phyloP scores from a whole-genome alignment of 2,113 vertebrate genomes.

The Jaculus jaculus region DNA sequence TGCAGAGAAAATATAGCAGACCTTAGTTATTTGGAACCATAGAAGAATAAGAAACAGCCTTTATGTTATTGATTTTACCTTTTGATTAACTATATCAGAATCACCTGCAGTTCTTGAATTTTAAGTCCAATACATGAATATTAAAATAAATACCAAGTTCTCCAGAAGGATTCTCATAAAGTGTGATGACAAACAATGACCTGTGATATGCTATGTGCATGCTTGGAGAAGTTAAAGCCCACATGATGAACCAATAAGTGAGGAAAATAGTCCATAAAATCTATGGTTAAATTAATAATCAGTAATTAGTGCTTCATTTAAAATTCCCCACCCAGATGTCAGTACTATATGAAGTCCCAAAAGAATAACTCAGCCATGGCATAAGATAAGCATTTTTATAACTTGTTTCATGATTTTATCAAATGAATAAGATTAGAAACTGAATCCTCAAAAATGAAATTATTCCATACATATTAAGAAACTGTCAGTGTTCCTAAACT shows the following conservation, averaged over 20 bases:
- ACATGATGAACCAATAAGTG: background rate
- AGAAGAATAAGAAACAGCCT: background rate
- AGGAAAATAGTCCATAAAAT: constrained; percentile 63
- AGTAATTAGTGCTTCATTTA: constrained; percentile 38
- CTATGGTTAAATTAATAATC: constrained; percentile 23
- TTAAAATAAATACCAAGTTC: constrained; percentile 53
- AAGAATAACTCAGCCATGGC: constrained; percentile 56
- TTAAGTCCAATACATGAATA: constrained; percentile 23
- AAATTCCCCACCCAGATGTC: background rate
- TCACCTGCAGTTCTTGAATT: constrained; percentile 11
- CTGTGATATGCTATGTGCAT: constrained; percentile 4
- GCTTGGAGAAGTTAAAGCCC: constrained; percentile 41
- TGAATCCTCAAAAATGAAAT: constrained; percentile 61
- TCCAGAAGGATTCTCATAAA: constrained; percentile 17
- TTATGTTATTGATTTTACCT: constrained; percentile 33
- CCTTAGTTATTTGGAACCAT: constrained; percentile 47
- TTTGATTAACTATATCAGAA: constrained; percentile 30
- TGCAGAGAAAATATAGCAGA: constrained; percentile 16
- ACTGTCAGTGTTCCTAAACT: constrained; percentile 45
- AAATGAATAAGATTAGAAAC: constrained; percentile 59
- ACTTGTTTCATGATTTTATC: constrained; percentile 44
- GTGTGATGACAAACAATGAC: constrained; percentile 36
- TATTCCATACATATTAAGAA: constrained; percentile 29
- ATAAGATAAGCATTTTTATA: background rate
- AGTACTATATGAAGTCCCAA: constrained; percentile 21